Evolutionary conservation across 2,888 invertebrate species (phyloP).

Genomic region (Ennomos quercinarius): DNA sequence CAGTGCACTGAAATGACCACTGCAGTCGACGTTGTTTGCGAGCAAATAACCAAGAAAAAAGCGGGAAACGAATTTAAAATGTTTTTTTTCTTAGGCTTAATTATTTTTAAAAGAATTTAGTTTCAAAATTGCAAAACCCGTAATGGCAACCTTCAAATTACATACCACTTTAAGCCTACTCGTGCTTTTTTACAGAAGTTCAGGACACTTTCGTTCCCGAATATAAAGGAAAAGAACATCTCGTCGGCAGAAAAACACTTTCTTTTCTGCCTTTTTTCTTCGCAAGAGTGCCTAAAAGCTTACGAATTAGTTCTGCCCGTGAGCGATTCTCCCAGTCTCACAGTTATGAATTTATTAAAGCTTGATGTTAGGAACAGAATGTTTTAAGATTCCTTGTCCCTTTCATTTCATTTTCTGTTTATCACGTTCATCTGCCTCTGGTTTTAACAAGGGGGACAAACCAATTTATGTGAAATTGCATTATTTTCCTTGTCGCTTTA

Average conservation of each 20-base stretch:
- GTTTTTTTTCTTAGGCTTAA: no score
- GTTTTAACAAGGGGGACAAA: neutral
- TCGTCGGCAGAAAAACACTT: neutral
- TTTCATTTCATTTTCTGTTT: conserved; percentile 7
- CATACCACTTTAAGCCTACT: neutral
- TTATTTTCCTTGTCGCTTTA: neutral
- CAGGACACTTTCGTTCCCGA: neutral
- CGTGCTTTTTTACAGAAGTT: neutral
- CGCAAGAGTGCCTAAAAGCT: conserved; percentile 16
- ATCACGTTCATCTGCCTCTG: neutral
- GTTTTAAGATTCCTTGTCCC: conserved; percentile 12
- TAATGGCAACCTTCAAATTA: no score
- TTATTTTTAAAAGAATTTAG: no score
- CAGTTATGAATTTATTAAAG: conserved; percentile 10
- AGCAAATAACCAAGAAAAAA: no score
- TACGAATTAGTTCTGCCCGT: conserved; percentile 20
- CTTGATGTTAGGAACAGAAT: conserved; percentile 1
- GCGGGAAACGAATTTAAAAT: no score
- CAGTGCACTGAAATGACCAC: no score
- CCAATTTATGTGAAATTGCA: neutral
- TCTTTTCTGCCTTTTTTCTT: neutral
- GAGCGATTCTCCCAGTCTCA: conserved; percentile 12
- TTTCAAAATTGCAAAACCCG: no score
- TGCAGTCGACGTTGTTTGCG: no score
- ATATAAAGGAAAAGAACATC: conserved; percentile 2